A percentile compares a stretch with the other conserved stretches of the same genome.
Evolutionary conservation across 2,888 invertebrate species (phyloP).

Genomic region (Eupithecia subfuscata): DNA sequence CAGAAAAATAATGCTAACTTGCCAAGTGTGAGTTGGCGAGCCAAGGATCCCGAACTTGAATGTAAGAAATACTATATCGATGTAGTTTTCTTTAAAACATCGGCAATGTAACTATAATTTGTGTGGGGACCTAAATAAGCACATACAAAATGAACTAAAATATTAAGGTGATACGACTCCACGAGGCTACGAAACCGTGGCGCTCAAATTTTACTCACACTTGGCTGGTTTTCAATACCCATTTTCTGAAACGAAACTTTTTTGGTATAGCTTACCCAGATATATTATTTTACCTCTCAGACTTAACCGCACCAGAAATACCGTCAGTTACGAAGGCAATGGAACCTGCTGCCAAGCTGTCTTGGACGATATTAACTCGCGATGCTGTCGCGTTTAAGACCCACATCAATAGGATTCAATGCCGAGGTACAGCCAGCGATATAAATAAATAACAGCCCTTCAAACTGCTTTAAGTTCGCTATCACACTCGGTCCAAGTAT

Average conservation of each 20-base stretch:
- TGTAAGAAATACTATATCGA: conserved; percentile 2
- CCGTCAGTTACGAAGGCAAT: background rate
- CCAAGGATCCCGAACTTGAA: background rate
- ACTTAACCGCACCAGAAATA: background rate
- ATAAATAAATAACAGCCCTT: background rate
- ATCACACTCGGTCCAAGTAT: background rate
- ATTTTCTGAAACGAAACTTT: background rate
- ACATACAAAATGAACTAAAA: background rate
- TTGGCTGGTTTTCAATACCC: background rate
- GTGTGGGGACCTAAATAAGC: background rate
- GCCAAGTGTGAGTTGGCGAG: background rate
- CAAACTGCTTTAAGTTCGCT: background rate
- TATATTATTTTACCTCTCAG: background rate
- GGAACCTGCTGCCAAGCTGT: background rate
- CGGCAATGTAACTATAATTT: background rate
- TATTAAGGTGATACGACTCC: background rate
- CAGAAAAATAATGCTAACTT: background rate
- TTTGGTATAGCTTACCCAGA: background rate
- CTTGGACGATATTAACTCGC: background rate
- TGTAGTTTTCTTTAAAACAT: background rate
- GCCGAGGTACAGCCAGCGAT: conserved; percentile 3
- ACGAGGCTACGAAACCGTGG: background rate
- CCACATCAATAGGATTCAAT: background rate
- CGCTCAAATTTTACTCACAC: background rate
- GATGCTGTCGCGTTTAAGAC: background rate